phyloP scores from a whole-genome alignment of 1,140 invertebrate species.

The Zaprionus inermis region DNA sequence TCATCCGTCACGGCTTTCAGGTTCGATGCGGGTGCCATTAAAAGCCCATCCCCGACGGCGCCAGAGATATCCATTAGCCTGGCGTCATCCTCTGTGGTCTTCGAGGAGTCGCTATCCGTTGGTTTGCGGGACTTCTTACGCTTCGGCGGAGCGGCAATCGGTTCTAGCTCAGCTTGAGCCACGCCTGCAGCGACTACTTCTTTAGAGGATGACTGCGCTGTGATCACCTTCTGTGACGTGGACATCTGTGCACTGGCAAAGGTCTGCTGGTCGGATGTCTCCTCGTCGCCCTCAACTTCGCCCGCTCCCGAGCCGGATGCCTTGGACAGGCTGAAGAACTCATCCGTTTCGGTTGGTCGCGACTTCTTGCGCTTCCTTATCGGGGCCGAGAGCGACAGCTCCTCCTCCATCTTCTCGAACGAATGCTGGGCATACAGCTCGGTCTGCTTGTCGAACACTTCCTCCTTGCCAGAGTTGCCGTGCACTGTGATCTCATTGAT shows the following conservation, averaged over 20 bases:
- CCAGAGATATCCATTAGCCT: slow-evolving; percentile 85
- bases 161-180: slow-evolving; percentile 63
- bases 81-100: slow-evolving; percentile 82
- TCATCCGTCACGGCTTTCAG: slow-evolving; percentile 65
- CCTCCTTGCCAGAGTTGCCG: slow-evolving; percentile 83
- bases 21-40: slow-evolving; percentile 53
- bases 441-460: slow-evolving; percentile 82
- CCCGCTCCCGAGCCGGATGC: slow-evolving; percentile 70
- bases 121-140: slow-evolving; percentile 80
- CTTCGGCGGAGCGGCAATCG: slow-evolving; percentile 76
- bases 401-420: slow-evolving; percentile 79
- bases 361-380: slow-evolving; percentile 79
- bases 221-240: slow-evolving; percentile 68
- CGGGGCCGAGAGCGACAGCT: slow-evolving; percentile 66
- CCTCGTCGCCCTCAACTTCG: slow-evolving; percentile 85
- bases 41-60: slow-evolving; percentile 85
- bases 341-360: slow-evolving; percentile 83
- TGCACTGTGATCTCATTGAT: slow-evolving; percentile 87
- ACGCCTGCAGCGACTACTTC: slow-evolving; percentile 48
- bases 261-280: slow-evolving; percentile 86
- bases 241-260: slow-evolving; percentile 87
- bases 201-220: not conserved
- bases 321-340: slow-evolving; percentile 86
- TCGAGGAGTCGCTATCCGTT: slow-evolving; percentile 76
- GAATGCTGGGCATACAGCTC: slow-evolving; percentile 74